These are phyloP conservation scores for Epsilonema sp. DNA, from an alignment of 2,888 invertebrate species.

Conservation along the genomic window DNA sequence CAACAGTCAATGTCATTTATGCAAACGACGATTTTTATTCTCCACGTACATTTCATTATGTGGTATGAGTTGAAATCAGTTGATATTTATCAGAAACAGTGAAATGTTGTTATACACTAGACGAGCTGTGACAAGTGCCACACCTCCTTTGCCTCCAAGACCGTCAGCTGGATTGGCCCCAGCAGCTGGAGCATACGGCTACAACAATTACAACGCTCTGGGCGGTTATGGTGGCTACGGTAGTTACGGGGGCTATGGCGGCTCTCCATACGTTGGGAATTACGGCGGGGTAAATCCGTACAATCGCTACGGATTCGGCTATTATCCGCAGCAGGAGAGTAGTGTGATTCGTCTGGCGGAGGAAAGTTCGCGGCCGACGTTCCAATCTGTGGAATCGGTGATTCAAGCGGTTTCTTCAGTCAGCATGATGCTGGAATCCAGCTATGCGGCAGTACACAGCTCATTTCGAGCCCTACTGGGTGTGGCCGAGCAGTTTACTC, in stretches of 20 bases:
- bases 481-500: conserved; percentile 80
- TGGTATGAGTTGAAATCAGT: too few relatives aligned
- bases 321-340: not conserved
- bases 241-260: too few relatives aligned
- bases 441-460: conserved; percentile 79
- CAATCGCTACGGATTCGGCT: not conserved
- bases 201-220: not conserved
- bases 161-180: too few relatives aligned
- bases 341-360: conserved; percentile 59
- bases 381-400: conserved; percentile 77
- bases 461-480: conserved; percentile 85
- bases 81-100: too few relatives aligned
- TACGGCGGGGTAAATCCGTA: not conserved
- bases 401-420: conserved; percentile 77
- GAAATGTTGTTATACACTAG: too few relatives aligned
- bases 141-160: too few relatives aligned
- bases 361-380: conserved; percentile 72
- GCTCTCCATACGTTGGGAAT: not conserved
- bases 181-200: too few relatives aligned
- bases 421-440: conserved; percentile 87
- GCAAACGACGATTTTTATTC: too few relatives aligned
- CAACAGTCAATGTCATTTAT: too few relatives aligned
- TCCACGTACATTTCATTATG: too few relatives aligned
- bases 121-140: too few relatives aligned
- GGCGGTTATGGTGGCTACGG: not conserved